These are phyloP conservation scores for Drosophila biarmipes DNA, from an alignment of 1,140 invertebrate species.

Conservation along the genomic window DNA sequence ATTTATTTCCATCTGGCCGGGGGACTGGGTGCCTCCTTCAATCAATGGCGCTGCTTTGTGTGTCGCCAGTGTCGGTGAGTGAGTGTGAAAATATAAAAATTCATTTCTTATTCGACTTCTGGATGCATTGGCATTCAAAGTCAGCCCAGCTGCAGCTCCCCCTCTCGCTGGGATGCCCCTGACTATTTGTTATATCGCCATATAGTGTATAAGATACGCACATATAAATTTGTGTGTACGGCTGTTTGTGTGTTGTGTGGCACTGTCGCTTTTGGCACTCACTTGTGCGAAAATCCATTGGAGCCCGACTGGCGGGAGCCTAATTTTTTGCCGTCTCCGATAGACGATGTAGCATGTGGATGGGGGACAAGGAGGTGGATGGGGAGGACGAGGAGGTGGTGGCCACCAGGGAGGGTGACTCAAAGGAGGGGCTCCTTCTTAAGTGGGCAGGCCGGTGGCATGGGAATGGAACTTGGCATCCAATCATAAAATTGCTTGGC, in stretches of 20 bases:
- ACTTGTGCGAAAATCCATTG: constrained; percentile 80
- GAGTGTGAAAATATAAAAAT: constrained; percentile 35
- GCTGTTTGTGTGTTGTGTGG: constrained; percentile 16
- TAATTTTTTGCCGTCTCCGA: constrained; percentile 75
- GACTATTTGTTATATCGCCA: constrained; percentile 50
- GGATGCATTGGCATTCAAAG: constrained; percentile 72
- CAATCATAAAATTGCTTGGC: constrained; percentile 76
- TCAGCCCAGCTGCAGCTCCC: constrained; percentile 30
- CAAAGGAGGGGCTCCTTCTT: constrained; percentile 29
- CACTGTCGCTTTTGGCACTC: constrained; percentile 77
- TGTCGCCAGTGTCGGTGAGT: constrained; percentile 25
- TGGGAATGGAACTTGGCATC: constrained; percentile 62
- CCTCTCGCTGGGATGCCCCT: constrained; percentile 29
- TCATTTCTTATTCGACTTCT: constrained; percentile 56
- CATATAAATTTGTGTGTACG: constrained; percentile 17
- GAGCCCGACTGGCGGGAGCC: constrained; percentile 80
- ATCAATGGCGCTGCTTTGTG: constrained; percentile 75
- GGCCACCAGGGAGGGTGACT: constrained; percentile 21
- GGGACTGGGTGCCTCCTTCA: constrained; percentile 43
- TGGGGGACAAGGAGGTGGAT: constrained; percentile 11
- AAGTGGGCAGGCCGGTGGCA: constrained; percentile 35
- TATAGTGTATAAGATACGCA: constrained; percentile 25
- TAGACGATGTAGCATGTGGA: constrained; percentile 29
- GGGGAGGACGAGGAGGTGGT: not conserved
- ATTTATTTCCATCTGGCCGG: constrained; percentile 47